Conservation (phyloP, 2,113 vertebrate species). For the Sapajus apella region DNA sequence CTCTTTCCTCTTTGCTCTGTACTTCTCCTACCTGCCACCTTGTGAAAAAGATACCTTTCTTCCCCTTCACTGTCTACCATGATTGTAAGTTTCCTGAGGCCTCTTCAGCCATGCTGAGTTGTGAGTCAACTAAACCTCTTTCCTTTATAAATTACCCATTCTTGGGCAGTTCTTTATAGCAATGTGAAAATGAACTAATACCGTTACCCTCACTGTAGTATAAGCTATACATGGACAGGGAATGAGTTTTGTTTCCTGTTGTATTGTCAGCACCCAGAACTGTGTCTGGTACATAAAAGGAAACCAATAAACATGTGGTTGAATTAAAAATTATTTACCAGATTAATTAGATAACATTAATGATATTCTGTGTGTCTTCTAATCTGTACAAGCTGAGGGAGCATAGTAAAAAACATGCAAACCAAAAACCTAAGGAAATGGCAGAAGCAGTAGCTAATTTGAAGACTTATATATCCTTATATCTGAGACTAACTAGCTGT, state of each 20-base stretch:
- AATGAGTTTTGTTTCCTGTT: background rate
- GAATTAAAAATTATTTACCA: background rate
- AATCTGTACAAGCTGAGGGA: background rate
- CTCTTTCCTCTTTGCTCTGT: too few species aligned
- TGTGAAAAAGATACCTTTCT: too few species aligned
- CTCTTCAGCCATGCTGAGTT: too few species aligned
- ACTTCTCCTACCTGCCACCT: too few species aligned
- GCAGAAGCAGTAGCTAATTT: background rate
- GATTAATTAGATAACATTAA: background rate
- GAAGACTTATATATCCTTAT: background rate
- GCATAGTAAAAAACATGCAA: background rate
- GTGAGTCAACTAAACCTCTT: too few species aligned
- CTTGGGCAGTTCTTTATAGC: too few species aligned
- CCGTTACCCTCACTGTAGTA: background rate
- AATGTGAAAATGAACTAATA: too few species aligned
- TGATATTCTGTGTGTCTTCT: background rate
- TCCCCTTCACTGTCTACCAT: too few species aligned
- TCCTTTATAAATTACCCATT: too few species aligned
- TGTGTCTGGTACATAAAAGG: background rate
- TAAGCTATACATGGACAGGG: background rate
- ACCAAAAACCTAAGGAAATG: background rate
- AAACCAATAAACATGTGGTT: background rate
- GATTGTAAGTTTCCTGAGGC: too few species aligned
- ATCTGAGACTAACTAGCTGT: background rate
- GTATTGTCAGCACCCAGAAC: background rate